Base-by-base conservation (phyloP, 2,113 vertebrate genomes). In the Steatornis caripensis region DNA sequence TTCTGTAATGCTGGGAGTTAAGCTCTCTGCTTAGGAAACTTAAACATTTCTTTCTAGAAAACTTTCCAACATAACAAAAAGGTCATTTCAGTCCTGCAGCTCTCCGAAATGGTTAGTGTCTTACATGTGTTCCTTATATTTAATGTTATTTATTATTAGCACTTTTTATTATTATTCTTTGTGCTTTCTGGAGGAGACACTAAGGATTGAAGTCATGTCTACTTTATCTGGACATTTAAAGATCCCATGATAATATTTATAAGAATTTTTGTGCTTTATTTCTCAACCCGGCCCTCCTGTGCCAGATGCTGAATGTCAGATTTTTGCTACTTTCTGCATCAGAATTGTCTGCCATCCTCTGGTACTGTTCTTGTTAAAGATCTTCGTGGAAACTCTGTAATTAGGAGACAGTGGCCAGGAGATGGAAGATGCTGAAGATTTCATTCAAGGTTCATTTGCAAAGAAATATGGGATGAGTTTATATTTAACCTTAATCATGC, bases 1-100 rank as follows among this genome's bases (percentile, higher is more conserved):
- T 96, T 86, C 77, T 81, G 84, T 92, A 93, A 89, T 69, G 43
- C 84, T 71, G 78, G 53, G 39, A 89, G 87, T 96, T 78, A 82
- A 89, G 48, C 61, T 92, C 60, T 93, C 74, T 91, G 48, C 77
- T 93, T 89, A 36, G 45, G 48, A 91, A 82, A 91, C 36, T 76
- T 84, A n/a, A 76, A 72, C 61, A 51, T 90, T 84, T 87, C 43
- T 71, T 84, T 94, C 75, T 68, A 58, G 49, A 82, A 96, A 87
- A 71, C 27, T 87, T 81, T 84, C 72, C 93, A 94, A 23, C 22
- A 34, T 87, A 91, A 27, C 8, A 20, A 68, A 89, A 82, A 87
- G 45, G 84, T 94, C 61, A 72, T 79, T 91, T 95, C 45, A 87
- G 61, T 93, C 36, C 72, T 93, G 36, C 21, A 64, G 19, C 49